phyloP scores from a whole-genome alignment of 2,113 vertebrate genomes.

The Perca fluviatilis region DNA sequence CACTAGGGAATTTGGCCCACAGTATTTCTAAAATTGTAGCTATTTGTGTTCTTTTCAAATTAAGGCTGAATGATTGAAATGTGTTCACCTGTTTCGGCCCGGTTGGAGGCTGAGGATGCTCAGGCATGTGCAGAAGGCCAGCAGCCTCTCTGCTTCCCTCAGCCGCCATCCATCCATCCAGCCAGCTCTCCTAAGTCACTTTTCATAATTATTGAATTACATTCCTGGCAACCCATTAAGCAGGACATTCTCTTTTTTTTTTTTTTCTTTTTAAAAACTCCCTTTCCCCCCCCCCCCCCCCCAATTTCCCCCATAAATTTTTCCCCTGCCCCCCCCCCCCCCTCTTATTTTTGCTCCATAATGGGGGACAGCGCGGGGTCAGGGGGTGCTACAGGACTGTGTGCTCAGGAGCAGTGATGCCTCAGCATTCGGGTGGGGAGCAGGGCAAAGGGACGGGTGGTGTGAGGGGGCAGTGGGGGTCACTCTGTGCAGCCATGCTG shows the following conservation, averaged over 20 bases:
- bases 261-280: too few relatives aligned
- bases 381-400: slow-evolving; percentile 79
- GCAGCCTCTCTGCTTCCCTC: slow-evolving; percentile 30
- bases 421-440: slow-evolving; percentile 78
- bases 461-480: slow-evolving; percentile 71
- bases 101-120: slow-evolving; percentile 49
- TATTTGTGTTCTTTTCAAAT: neutral
- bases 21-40: neutral
- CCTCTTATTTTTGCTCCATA: slow-evolving; percentile 87
- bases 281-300: slow-evolving; percentile 73
- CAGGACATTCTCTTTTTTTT: slow-evolving; percentile 86
- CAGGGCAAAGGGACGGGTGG: slow-evolving; percentile 55
- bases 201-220: slow-evolving; percentile 90
- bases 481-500: slow-evolving; percentile 72
- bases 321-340: slow-evolving; percentile 78
- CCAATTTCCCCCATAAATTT: slow-evolving; percentile 88
- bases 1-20: neutral
- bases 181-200: slow-evolving; percentile 82
- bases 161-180: slow-evolving; percentile 67
- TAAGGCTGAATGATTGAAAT: neutral
- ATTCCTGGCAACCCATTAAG: slow-evolving; percentile 86
- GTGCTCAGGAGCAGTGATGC: slow-evolving; percentile 79
- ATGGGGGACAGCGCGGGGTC: slow-evolving; percentile 86
- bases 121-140: slow-evolving; percentile 54
- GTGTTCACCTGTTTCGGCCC: slow-evolving; percentile 52